Evolutionary conservation across 1,140 invertebrate species (phyloP).

Genomic region (Tenebrio molitor): DNA sequence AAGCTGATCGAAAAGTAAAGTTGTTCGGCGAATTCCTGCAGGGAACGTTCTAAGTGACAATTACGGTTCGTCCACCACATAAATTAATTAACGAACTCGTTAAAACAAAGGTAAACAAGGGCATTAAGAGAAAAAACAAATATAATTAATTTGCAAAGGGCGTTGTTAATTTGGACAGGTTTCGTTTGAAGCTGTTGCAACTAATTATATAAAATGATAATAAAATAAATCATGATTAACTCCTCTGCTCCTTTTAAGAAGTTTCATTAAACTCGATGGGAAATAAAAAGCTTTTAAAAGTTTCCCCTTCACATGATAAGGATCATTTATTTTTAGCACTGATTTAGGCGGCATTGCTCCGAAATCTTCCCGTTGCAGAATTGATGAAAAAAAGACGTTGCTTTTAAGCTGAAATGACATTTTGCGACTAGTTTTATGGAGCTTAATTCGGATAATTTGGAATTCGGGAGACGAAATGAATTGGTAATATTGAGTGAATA

Average conservation of each 20-base stretch:
- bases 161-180: conserved; percentile 9
- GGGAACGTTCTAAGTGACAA: neutral
- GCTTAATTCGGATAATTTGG: neutral
- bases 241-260: conserved; percentile 19
- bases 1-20: no score
- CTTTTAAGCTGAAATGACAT: conserved; percentile 21
- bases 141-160: conserved; percentile 15
- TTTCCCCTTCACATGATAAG: conserved; percentile 40
- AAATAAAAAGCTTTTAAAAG: conserved; percentile 41
- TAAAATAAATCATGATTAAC: conserved; percentile 35
- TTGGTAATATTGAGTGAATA: conserved; percentile 1
- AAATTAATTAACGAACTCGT: conserved; percentile 17
- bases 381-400: conserved; percentile 30
- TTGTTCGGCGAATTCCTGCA: no score
- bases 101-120: conserved; percentile 19
- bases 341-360: conserved; percentile 28
- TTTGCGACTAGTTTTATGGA: conserved; percentile 15
- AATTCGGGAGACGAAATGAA: neutral
- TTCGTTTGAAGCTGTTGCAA: neutral
- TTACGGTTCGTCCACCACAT: neutral
- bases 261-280: conserved; percentile 36
- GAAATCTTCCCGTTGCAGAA: conserved; percentile 26
- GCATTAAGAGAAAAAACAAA: conserved; percentile 16
- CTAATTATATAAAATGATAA: conserved; percentile 35
- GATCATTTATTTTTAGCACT: conserved; percentile 39